A percentile compares a stretch with the other conserved stretches of the same genome.
Evolutionary conservation across 2,797 vertebrate species (phyloP).

Genomic region (Perodicticus potto): DNA sequence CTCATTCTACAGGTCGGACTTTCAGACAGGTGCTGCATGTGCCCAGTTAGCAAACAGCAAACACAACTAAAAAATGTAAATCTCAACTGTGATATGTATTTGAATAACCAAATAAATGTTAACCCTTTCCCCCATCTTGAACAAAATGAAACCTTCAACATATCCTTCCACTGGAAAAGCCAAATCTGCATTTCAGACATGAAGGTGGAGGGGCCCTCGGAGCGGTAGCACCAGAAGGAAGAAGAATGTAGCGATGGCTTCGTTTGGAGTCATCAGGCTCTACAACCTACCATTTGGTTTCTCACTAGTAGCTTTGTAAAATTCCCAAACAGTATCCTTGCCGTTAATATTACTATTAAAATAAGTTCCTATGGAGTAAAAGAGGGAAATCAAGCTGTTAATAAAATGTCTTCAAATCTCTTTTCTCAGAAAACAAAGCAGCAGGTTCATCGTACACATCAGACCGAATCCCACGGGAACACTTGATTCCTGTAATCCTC

Average conservation of each 20-base stretch:
- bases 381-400: slow-evolving; percentile 70
- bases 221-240: slow-evolving; percentile 94
- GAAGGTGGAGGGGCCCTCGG: slow-evolving; percentile 88
- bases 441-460: slow-evolving; percentile 52
- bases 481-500: slow-evolving; percentile 47
- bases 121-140: slow-evolving; percentile 74
- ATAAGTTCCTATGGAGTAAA: slow-evolving; percentile 77
- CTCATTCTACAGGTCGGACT: not conserved
- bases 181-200: slow-evolving; percentile 81
- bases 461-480: slow-evolving; percentile 54
- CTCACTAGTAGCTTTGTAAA: slow-evolving; percentile 77
- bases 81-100: slow-evolving; percentile 74
- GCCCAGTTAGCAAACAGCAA: slow-evolving; percentile 49
- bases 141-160: slow-evolving; percentile 83
- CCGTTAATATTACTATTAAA: slow-evolving; percentile 78
- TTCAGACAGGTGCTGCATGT: not conserved
- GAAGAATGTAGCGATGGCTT: slow-evolving; percentile 87
- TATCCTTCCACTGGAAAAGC: slow-evolving; percentile 82
- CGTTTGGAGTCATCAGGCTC: slow-evolving; percentile 89
- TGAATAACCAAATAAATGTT: slow-evolving; percentile 83
- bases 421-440: slow-evolving; percentile 77
- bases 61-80: slow-evolving; percentile 66
- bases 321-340: slow-evolving; percentile 72
- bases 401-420: slow-evolving; percentile 73
- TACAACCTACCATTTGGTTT: slow-evolving; percentile 83